Evolutionary conservation across 2,113 vertebrate species (phyloP), one percentile per base, ranked within the genome.

Genomic region (Atlantisia rogersi): DNA sequence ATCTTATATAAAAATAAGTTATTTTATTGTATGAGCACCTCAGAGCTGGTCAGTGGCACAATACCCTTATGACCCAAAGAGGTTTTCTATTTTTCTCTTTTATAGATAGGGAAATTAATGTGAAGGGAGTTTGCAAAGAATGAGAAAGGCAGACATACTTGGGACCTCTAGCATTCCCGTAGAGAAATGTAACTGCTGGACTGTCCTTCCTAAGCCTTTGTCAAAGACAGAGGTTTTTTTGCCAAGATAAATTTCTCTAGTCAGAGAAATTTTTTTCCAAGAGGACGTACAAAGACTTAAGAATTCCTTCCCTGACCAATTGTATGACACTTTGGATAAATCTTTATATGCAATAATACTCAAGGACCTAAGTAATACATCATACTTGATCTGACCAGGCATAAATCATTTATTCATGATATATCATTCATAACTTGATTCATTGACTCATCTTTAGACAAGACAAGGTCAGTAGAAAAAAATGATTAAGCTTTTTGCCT

Each of bases 351-450:
- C 62, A 95, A 59, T 95, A 97, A 93, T 97, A 97, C 92, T 96
- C 95, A 96, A 92, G 80, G 96, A 95, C 94, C 82, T 82, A 92
- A 94, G 95, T 79, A 96, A 97, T 98, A 95, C 79, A 98, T 98
- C 98, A 98, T 95, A 96, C 91, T 97, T 98, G 94, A 98, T 98
- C 91, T 97, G 97, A 92, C 90, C 89, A 91, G n/a, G 67, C 93
- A 98, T 98, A 97, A 98, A 98, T 98, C 96, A 97, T 95, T 98
- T 98, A 97, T 97, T 98, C 96, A 97, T 98, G 97, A 97, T 98
- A 97, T 97, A 98, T 91, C 95, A 95, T 97, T 98, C 81, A 92
- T 98, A 97, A 96, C 93, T 97, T 98, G 97, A 98, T 97, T 97
- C 97, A 98, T 96, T 97, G 97, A 98, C 98, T 98, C 96, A 95